Base-by-base conservation (phyloP, 2,888 invertebrate species). In the Lycophotia porphyrea region DNA sequence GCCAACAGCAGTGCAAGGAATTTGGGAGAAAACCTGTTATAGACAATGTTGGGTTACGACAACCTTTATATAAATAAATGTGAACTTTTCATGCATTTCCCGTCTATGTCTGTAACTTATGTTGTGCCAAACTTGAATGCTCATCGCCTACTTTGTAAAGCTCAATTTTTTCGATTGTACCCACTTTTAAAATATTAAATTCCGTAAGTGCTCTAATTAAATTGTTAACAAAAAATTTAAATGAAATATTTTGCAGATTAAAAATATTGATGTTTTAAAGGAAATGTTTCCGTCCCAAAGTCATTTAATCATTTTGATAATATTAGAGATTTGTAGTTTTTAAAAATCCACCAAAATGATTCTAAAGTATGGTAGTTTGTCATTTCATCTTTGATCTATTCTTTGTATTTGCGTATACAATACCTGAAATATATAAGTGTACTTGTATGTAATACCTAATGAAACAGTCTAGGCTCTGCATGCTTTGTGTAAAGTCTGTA, bases 271-370 rank as follows among this genome's bases (percentile, higher is more conserved):
- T 89, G 82, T 88, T 93, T 92, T 90, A 84, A 93, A 92, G 92
- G 91, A 93, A 95, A 95, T 94, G 93, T 95, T 94, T 96, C 96
- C 96, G 96, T 96, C 96, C 96, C 95, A 92, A 95, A 89, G 95
- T 96, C 96, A 95, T 95, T 95, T 96, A 93, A 91, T 90, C 88
- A 91, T 93, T 94, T 92, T 93, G 91, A 93, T 90, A 91, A 90
- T 85, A 88, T 84, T 89, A 86, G 91, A 91, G 88, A 91, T 84
- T 87, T 80, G 87, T 90, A 90, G 91, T 89, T 91, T 90, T 90
- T 89, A 88, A 90, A 90, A 90, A 88, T 89, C 87, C 90, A 90
- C 79, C 81, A 87, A 89, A 89, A 89, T 83, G 78, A 87, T 85
- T 87, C 87, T 90, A 86, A 89, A 88, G 80, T 80, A 80, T 52